Percentiles rank a stretch among this genome's conserved stretches.
These are phyloP conservation scores for Lonchura striata DNA, from an alignment of 2,113 vertebrate species.

Conservation along the genomic window DNA sequence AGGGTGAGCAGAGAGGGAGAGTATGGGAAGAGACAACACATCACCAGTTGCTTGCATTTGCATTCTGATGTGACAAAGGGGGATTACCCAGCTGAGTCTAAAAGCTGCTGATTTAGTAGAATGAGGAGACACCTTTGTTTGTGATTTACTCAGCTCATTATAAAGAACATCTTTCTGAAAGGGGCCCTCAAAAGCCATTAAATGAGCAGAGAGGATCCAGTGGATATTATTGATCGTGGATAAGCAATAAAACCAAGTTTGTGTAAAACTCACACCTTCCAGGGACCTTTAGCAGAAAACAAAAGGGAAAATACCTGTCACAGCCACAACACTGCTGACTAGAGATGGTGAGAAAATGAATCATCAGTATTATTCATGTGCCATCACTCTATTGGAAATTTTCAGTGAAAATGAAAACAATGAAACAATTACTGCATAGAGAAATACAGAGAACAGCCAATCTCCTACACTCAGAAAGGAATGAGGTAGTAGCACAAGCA, in stretches of 20 bases:
- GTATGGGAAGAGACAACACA: not conserved
- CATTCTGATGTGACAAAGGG: not conserved
- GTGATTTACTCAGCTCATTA: not conserved
- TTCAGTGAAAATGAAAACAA: not conserved
- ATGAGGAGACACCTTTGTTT: not conserved
- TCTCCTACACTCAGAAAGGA: not conserved
- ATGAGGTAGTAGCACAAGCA: accelerated
- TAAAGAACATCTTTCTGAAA: not conserved
- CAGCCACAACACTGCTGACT: not conserved
- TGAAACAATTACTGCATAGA: not conserved
- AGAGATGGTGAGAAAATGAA: not conserved
- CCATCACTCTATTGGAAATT: not conserved
- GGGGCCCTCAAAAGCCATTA: not conserved
- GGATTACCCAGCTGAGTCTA: not conserved
- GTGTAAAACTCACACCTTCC: not conserved
- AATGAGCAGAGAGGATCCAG: not conserved
- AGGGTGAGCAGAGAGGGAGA: not conserved
- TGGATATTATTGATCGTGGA: not conserved
- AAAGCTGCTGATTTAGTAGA: not conserved
- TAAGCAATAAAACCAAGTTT: not conserved
- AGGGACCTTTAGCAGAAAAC: not conserved
- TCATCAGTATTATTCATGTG: not conserved
- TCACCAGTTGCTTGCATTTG: not conserved
- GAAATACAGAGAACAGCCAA: not conserved
- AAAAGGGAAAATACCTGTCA: not conserved